phyloP scores from a whole-genome alignment of 2,888 invertebrate species.

The Noctua pronuba region DNA sequence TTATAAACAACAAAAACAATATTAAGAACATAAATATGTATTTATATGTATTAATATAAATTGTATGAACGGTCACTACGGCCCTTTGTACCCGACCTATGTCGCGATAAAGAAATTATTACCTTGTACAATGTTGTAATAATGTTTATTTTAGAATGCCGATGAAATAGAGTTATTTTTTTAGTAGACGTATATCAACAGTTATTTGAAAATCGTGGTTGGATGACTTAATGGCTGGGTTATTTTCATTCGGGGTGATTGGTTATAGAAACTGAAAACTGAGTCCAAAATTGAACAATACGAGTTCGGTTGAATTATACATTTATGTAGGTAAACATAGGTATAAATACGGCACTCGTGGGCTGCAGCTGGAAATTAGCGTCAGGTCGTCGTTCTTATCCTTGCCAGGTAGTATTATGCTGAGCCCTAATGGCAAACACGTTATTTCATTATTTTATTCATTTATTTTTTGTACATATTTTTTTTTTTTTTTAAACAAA shows the following conservation, averaged over 20 bases:
- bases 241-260: background rate
- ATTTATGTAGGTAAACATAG: background rate
- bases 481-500: too few relatives aligned
- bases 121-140: constrained; percentile 6
- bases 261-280: background rate
- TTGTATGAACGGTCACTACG: constrained; percentile 13
- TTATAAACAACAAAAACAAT: constrained; percentile 46
- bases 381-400: too few relatives aligned
- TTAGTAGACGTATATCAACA: constrained; percentile 11
- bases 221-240: background rate
- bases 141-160: constrained; percentile 32
- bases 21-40: constrained; percentile 49
- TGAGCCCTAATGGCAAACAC: too few relatives aligned
- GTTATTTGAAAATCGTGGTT: constrained; percentile 31
- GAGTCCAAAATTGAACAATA: background rate
- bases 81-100: constrained; percentile 22
- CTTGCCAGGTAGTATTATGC: too few relatives aligned
- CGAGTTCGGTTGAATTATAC: background rate
- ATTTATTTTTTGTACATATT: too few relatives aligned
- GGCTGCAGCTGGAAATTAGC: too few relatives aligned
- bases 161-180: constrained; percentile 1
- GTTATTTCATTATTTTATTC: too few relatives aligned
- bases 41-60: constrained; percentile 39
- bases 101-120: constrained; percentile 26
- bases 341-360: too few relatives aligned